Evolutionary conservation across 1,140 invertebrate genomes (phyloP).

Genomic region (Papilio xuthus): DNA sequence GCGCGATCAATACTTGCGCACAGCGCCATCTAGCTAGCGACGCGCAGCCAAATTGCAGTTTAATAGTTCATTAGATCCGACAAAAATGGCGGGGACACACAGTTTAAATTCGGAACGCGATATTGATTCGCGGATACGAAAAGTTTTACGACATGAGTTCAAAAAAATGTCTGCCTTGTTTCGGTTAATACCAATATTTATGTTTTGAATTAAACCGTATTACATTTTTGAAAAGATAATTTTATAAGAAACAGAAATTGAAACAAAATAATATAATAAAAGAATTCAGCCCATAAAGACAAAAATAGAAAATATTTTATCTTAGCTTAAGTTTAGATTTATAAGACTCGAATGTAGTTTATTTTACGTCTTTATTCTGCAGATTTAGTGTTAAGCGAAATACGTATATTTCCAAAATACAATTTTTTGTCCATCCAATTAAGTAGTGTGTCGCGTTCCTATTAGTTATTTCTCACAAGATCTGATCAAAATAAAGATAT

Average conservation of each 20-base stretch:
- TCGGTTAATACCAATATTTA: neutral
- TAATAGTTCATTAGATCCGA: constrained; percentile 80
- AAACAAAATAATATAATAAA: too few relatives aligned
- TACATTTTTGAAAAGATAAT: too few relatives aligned
- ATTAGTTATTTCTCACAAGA: neutral
- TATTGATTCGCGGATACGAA: constrained; percentile 71
- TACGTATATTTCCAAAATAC: too few relatives aligned
- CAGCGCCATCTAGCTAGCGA: constrained; percentile 72
- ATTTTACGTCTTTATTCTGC: too few relatives aligned
- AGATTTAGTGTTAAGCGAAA: too few relatives aligned
- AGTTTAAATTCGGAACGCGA: constrained; percentile 77
- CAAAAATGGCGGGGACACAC: constrained; percentile 78
- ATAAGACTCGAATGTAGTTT: too few relatives aligned
- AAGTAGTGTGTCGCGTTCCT: too few relatives aligned
- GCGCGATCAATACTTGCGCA: constrained; percentile 78
- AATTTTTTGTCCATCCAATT: too few relatives aligned
- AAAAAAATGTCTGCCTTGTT: constrained; percentile 37
- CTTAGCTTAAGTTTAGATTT: too few relatives aligned
- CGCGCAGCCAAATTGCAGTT: constrained; percentile 80
- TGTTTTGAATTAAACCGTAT: neutral
- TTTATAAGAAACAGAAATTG: too few relatives aligned
- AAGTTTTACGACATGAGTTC: constrained; percentile 44
- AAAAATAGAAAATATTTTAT: too few relatives aligned
- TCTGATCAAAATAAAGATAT: neutral
- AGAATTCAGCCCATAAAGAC: too few relatives aligned